A percentile compares a stretch with the other conserved stretches of the same genome.
phyloP scores from a whole-genome alignment of 2,113 vertebrate genomes.

The Meleagris gallopavo region DNA sequence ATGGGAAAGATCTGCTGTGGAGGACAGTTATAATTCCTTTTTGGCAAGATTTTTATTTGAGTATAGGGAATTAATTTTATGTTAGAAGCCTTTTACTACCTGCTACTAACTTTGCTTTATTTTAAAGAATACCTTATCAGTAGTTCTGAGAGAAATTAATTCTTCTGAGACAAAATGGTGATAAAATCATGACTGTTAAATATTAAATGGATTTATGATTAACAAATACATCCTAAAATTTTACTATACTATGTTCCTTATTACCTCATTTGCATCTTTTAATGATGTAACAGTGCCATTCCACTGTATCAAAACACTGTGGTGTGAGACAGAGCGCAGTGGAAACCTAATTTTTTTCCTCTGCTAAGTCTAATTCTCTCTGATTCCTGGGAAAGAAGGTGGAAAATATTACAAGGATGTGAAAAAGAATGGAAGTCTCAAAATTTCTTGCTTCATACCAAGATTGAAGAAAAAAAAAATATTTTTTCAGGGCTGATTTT shows the following conservation, averaged over 20 bases:
- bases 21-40: background rate
- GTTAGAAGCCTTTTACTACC: background rate
- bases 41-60: background rate
- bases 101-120: background rate
- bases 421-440: background rate
- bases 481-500: background rate
- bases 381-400: background rate
- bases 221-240: background rate
- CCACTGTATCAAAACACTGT: background rate
- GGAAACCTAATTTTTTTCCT: background rate
- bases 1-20: background rate
- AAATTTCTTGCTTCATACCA: background rate
- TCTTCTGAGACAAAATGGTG: conserved; percentile 9
- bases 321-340: background rate
- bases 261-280: background rate
- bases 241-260: background rate
- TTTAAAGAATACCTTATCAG: background rate
- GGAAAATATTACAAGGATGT: background rate
- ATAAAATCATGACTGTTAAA: background rate
- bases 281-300: background rate
- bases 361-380: background rate
- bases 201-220: conserved; percentile 35
- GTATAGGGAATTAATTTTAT: background rate
- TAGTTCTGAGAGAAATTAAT: background rate
- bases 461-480: background rate